Conservation (phyloP, 2,113 vertebrate genomes). For the Alligator sinensis region DNA sequence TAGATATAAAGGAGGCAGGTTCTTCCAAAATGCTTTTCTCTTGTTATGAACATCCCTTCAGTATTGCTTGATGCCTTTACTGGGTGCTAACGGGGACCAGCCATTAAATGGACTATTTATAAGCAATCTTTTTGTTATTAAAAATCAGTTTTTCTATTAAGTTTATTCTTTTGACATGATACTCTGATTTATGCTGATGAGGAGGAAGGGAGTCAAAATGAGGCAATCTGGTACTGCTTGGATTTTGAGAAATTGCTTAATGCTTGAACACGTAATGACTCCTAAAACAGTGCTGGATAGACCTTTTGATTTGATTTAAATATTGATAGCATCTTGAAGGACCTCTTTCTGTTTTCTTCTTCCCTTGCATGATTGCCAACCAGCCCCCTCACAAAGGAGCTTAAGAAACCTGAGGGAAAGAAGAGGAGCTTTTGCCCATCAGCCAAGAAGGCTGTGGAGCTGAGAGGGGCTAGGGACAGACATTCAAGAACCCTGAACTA, state of each 20-base stretch:
- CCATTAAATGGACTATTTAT: conserved; percentile 28
- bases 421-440: background rate
- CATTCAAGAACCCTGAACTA: no score
- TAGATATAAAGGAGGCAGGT: background rate
- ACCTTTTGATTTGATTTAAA: no score
- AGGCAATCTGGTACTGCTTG: no score
- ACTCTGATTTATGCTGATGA: background rate
- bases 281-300: no score
- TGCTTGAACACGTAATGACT: no score
- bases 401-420: background rate
- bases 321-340: background rate
- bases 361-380: background rate
- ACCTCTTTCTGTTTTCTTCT: background rate
- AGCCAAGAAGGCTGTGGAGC: background rate
- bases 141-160: conserved; percentile 13
- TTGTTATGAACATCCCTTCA: conserved; percentile 38
- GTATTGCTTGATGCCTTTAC: conserved; percentile 31
- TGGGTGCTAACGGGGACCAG: conserved; percentile 35
- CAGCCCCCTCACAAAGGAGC: background rate
- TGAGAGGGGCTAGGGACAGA: background rate
- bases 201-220: background rate
- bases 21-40: conserved; percentile 41
- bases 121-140: conserved; percentile 10
- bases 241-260: no score
- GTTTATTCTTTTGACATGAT: background rate